Percentiles rank a stretch among this genome's conserved stretches.
Evolutionary conservation across 2,797 vertebrate genomes (phyloP).

Genomic region (Halcyon smyrnensis): DNA sequence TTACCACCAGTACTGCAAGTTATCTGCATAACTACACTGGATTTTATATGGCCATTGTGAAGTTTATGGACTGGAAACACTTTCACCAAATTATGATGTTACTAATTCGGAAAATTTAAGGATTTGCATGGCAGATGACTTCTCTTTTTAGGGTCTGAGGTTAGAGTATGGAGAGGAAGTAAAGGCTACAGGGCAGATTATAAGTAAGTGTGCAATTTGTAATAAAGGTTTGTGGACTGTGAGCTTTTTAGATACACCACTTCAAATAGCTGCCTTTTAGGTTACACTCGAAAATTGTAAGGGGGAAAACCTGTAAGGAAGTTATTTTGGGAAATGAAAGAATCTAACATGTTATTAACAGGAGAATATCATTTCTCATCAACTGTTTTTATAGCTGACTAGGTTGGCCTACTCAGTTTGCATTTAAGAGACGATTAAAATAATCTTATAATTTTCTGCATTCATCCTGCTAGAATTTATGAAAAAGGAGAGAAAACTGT

Average conservation of each 20-base stretch:
- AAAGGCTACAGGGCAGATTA: background rate
- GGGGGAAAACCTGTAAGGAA: background rate
- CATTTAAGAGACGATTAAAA: slow-evolving; percentile 26
- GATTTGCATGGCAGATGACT: slow-evolving; percentile 1
- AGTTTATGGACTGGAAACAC: background rate
- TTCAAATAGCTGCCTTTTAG: slow-evolving; percentile 40
- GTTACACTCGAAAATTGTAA: slow-evolving; percentile 18
- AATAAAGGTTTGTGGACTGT: slow-evolving; percentile 44
- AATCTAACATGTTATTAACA: slow-evolving; percentile 31
- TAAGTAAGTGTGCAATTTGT: background rate
- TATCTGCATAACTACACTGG: background rate
- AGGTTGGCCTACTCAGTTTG: background rate
- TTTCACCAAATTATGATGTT: background rate
- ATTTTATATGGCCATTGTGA: background rate
- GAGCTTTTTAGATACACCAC: slow-evolving; percentile 14
- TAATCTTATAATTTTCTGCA: slow-evolving; percentile 25
- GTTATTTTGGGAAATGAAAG: slow-evolving; percentile 36
- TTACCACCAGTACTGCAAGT: background rate
- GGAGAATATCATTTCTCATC: slow-evolving; percentile 16
- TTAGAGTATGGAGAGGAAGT: background rate
- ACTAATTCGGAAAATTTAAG: slow-evolving; percentile 15
- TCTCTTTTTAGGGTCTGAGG: background rate
- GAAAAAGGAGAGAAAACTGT: slow-evolving; percentile 2
- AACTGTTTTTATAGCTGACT: slow-evolving; percentile 25
- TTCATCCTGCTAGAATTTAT: slow-evolving; percentile 17